phyloP scores from a whole-genome alignment of 2,888 invertebrate species.

The Acanthopleura granulata region DNA sequence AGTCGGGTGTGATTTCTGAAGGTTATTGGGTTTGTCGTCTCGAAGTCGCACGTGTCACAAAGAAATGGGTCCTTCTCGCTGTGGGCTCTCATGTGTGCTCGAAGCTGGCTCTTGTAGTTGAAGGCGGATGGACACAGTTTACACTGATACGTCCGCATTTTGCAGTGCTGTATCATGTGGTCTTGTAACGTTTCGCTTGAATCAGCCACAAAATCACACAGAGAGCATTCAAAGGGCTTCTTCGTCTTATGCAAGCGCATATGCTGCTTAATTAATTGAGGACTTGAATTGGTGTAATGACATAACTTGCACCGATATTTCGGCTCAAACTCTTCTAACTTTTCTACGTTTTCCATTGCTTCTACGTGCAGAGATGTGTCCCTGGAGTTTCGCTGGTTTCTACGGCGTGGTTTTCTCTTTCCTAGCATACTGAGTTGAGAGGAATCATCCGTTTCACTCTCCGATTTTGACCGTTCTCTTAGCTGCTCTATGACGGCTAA shows the following conservation, averaged over 20 bases:
- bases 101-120: slow-evolving; percentile 66
- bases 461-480: slow-evolving; percentile 53
- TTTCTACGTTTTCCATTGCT: slow-evolving; percentile 56
- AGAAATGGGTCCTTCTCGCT: slow-evolving; percentile 55
- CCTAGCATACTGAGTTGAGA: slow-evolving; percentile 10
- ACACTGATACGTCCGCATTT: slow-evolving; percentile 63
- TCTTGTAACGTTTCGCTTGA: slow-evolving; percentile 61
- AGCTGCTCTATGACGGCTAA: slow-evolving; percentile 68
- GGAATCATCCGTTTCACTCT: slow-evolving; percentile 45
- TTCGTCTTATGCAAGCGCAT: slow-evolving; percentile 64
- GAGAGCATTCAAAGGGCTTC: slow-evolving; percentile 65
- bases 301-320: slow-evolving; percentile 63
- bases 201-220: slow-evolving; percentile 60
- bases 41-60: slow-evolving; percentile 61
- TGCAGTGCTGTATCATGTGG: slow-evolving; percentile 67
- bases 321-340: slow-evolving; percentile 43
- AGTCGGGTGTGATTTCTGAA: slow-evolving; percentile 41
- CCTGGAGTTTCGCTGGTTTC: slow-evolving; percentile 30
- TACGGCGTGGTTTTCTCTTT: slow-evolving; percentile 23
- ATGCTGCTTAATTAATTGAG: slow-evolving; percentile 55
- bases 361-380: slow-evolving; percentile 43
- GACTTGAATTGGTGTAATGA: slow-evolving; percentile 59
- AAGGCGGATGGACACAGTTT: slow-evolving; percentile 61
- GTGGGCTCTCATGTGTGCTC: slow-evolving; percentile 66
- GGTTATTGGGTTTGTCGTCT: slow-evolving; percentile 48